phyloP scores from a whole-genome alignment of 2,113 vertebrate species.

The Antigone vipio region DNA sequence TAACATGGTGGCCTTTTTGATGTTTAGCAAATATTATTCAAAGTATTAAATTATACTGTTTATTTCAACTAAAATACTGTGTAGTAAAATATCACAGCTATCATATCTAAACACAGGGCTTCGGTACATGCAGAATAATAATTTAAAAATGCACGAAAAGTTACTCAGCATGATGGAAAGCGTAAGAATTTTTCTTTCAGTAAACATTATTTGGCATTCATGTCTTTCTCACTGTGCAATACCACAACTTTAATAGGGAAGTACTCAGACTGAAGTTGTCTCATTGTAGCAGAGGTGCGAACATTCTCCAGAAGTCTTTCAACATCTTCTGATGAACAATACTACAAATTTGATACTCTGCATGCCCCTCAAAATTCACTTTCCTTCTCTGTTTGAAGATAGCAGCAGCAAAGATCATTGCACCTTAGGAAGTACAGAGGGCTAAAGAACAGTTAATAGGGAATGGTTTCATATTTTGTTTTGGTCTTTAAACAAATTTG shows the following conservation, averaged over 20 bases:
- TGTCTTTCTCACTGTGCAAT: neutral
- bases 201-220: neutral
- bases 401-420: neutral
- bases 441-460: neutral
- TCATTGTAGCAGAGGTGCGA: neutral
- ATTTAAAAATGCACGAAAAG: neutral
- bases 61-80: neutral
- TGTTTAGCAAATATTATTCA: neutral
- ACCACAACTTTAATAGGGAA: neutral
- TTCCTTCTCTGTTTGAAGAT: neutral
- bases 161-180: neutral
- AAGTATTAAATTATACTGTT: neutral
- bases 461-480: neutral
- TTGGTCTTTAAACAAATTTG: neutral
- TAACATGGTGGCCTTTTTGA: neutral
- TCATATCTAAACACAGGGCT: neutral
- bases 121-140: neutral
- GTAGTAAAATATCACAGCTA: neutral
- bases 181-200: neutral
- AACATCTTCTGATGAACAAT: neutral
- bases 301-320: neutral
- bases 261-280: neutral
- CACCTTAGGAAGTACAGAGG: neutral
- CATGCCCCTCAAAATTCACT: neutral
- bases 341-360: neutral